A percentile compares a stretch with the other conserved stretches of the same genome.
These are phyloP conservation scores for Caenorhabditis plicata DNA, from an alignment of 2,888 invertebrate species.

Conservation along the genomic window DNA sequence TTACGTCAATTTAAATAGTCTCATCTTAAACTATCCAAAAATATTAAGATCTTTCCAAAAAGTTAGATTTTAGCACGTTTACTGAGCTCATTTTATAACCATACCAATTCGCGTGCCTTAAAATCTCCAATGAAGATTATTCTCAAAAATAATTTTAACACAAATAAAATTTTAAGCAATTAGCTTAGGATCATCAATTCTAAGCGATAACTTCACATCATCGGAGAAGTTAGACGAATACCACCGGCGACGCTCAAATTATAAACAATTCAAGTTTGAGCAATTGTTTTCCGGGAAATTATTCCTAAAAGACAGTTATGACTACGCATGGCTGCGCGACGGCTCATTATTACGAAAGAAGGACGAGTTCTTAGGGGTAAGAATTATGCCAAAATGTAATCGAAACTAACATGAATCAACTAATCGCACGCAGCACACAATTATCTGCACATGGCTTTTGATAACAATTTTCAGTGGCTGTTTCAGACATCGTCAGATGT, in stretches of 20 bases:
- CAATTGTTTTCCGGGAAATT: conserved; percentile 37
- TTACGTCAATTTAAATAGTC: too few relatives aligned
- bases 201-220: neutral
- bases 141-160: neutral
- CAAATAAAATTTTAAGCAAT: conserved; percentile 26
- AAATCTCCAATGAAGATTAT: too few relatives aligned
- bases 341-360: conserved; percentile 31
- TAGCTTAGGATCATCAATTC: conserved; percentile 10
- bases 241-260: neutral
- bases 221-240: neutral
- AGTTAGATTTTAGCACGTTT: too few relatives aligned
- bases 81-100: too few relatives aligned
- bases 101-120: too few relatives aligned
- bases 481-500: conserved; percentile 7
- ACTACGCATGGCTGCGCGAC: conserved; percentile 29
- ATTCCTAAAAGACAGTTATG: conserved; percentile 24
- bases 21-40: too few relatives aligned
- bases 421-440: too few relatives aligned
- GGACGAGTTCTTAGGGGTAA: conserved; percentile 15
- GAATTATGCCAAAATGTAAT: neutral
- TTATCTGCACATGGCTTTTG: too few relatives aligned
- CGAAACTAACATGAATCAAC: neutral
- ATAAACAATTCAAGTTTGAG: conserved; percentile 35
- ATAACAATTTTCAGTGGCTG: neutral
- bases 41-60: too few relatives aligned